A percentile compares a stretch with the other conserved stretches of the same genome.
These are phyloP conservation scores for Dascyllus trimaculatus DNA, from an alignment of 2,113 vertebrate genomes.

Conservation along the genomic window DNA sequence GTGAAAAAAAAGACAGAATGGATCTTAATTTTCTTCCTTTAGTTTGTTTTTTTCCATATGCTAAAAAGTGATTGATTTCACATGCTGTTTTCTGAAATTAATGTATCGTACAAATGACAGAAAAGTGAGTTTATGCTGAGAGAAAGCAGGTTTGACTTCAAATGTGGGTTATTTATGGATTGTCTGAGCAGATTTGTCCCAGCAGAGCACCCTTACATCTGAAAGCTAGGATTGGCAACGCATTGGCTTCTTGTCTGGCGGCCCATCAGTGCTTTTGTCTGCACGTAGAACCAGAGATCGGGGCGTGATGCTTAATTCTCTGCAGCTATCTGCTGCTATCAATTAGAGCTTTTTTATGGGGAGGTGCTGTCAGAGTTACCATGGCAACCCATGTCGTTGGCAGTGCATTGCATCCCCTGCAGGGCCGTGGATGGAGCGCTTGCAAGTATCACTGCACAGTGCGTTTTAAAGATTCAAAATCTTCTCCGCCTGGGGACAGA, in stretches of 20 bases:
- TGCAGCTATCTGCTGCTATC: slow-evolving; percentile 59
- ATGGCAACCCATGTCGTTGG: slow-evolving; percentile 64
- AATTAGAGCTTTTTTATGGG: slow-evolving; percentile 70
- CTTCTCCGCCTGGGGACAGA: slow-evolving; percentile 39
- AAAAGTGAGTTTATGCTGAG: not conserved
- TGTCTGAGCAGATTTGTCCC: slow-evolving; percentile 4
- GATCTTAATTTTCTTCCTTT: slow-evolving; percentile 16
- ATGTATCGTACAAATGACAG: not conserved
- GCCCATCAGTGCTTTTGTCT: slow-evolving; percentile 30
- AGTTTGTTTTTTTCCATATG: not conserved
- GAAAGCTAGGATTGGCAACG: not conserved
- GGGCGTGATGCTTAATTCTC: slow-evolving; percentile 53
- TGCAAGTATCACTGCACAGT: slow-evolving; percentile 45
- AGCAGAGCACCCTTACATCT: slow-evolving; percentile 1
- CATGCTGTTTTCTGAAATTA: not conserved
- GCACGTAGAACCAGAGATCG: slow-evolving; percentile 7
- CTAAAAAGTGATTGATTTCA: slow-evolving; percentile 5
- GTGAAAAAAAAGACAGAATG: not conserved
- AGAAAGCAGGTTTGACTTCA: not conserved
- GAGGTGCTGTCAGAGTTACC: slow-evolving; percentile 67
- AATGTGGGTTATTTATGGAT: slow-evolving; percentile 13
- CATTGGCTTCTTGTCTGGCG: not conserved
- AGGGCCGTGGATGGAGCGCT: slow-evolving; percentile 53
- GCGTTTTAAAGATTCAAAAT: slow-evolving; percentile 69
- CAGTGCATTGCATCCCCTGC: slow-evolving; percentile 52